A percentile compares a stretch with the other conserved stretches of the same genome.
phyloP scores from a whole-genome alignment of 2,797 vertebrate genomes.

The Chanos chanos region DNA sequence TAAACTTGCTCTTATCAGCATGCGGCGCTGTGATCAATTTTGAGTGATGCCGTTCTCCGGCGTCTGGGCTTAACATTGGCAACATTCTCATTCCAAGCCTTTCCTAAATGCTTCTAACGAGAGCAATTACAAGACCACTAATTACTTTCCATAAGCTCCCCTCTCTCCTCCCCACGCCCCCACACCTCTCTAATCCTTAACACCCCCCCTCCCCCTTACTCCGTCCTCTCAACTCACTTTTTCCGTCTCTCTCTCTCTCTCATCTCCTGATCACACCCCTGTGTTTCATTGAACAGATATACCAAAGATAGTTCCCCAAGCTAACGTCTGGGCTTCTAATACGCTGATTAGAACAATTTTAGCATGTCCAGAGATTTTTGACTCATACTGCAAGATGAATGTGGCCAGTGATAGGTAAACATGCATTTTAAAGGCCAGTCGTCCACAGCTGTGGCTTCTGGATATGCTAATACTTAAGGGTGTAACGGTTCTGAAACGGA shows the following conservation, averaged over 20 bases:
- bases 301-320: neutral
- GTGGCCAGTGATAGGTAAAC: slow-evolving; percentile 9
- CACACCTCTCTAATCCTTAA: slow-evolving; percentile 8
- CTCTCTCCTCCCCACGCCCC: slow-evolving; percentile 39
- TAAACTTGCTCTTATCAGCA: no score
- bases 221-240: slow-evolving; percentile 6
- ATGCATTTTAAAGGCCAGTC: neutral
- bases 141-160: slow-evolving; percentile 56
- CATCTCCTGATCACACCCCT: slow-evolving; percentile 18
- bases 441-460: no score
- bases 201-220: neutral
- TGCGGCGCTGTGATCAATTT: no score
- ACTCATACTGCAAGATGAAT: no score
- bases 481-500: no score
- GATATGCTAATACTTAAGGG: no score
- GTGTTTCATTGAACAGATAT: neutral
- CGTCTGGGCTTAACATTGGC: slow-evolving; percentile 13
- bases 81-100: slow-evolving; percentile 35
- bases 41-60: no score
- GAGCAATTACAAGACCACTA: slow-evolving; percentile 60
- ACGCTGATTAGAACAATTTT: no score
- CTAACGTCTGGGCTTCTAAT: no score
- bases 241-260: slow-evolving; percentile 26
- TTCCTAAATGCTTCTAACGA: slow-evolving; percentile 55
- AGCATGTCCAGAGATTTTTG: no score